Conservation (phyloP, 1,140 invertebrate genomes). For the Dysdera silvatica region DNA sequence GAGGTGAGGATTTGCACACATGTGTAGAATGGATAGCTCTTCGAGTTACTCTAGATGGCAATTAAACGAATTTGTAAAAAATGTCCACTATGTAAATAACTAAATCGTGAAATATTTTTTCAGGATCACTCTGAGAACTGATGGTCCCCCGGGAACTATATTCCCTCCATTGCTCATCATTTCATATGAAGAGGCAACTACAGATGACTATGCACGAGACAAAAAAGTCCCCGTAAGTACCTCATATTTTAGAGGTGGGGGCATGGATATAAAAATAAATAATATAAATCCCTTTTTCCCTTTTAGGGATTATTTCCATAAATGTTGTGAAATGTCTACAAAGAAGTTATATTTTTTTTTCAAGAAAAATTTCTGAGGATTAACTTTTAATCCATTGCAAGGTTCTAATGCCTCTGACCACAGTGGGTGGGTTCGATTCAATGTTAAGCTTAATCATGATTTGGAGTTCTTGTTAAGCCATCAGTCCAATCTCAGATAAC, state of each 20-base stretch:
- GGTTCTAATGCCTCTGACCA: no score
- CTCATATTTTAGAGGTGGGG: no score
- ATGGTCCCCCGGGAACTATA: slow-evolving; percentile 50
- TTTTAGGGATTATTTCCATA: no score
- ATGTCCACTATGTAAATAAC: background rate
- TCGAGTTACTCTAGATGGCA: background rate
- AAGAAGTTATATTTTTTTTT: background rate
- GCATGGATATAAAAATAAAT: no score
- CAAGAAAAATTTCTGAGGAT: background rate
- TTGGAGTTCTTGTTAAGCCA: no score
- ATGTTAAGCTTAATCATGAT: no score
- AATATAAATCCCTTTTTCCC: no score
- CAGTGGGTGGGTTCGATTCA: no score
- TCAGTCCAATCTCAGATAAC: no score
- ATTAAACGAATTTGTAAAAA: background rate
- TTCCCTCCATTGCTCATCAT: slow-evolving; percentile 53
- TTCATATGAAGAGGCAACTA: slow-evolving; percentile 50
- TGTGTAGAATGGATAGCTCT: background rate
- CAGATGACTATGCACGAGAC: slow-evolving; percentile 46
- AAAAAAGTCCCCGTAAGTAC: slow-evolving; percentile 40
- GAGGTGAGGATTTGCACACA: slow-evolving; percentile 21
- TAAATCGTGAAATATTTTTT: slow-evolving; percentile 28
- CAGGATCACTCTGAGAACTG: slow-evolving; percentile 47
- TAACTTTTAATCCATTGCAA: background rate
- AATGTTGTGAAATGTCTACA: background rate